phyloP scores from a whole-genome alignment of 2,797 vertebrate genomes.

The Sebastes flavidus region DNA sequence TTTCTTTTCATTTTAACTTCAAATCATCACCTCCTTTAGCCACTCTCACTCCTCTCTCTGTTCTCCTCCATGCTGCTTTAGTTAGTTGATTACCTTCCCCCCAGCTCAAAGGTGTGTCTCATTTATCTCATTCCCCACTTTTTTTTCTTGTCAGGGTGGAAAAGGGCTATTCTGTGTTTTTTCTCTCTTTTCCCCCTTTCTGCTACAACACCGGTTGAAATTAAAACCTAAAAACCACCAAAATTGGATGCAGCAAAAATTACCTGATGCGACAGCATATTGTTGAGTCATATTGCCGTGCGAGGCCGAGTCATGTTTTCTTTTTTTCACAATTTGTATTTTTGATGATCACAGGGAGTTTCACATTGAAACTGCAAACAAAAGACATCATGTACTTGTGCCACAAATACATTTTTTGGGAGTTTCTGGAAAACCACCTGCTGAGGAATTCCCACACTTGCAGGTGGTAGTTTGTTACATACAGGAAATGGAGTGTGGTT shows the following conservation, averaged over 20 bases:
- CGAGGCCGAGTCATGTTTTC: background rate
- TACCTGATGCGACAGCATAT: background rate
- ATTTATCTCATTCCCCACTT: too few relatives aligned
- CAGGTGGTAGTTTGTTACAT: conserved; percentile 34
- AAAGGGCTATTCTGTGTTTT: background rate
- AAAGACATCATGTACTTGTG: background rate
- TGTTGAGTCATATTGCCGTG: background rate
- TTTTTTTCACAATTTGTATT: background rate
- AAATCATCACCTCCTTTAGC: too few relatives aligned
- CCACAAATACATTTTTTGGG: background rate
- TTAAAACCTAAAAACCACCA: background rate
- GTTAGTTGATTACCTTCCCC: too few relatives aligned
- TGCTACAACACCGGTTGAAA: too few relatives aligned
- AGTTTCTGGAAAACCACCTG: conserved; percentile 40
- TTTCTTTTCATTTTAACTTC: too few relatives aligned
- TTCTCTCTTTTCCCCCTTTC: too few relatives aligned
- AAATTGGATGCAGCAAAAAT: background rate
- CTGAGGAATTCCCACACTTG: conserved; percentile 28
- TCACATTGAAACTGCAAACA: background rate
- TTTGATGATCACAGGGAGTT: background rate
- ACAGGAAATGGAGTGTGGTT: conserved; percentile 34
- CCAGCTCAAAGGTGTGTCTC: too few relatives aligned
- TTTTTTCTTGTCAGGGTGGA: too few relatives aligned
- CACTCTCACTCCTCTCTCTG: too few relatives aligned
- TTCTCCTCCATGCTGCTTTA: too few relatives aligned